Conservation (phyloP, 2,797 vertebrate genomes). For the Pantherophis alleghaniensis region DNA sequence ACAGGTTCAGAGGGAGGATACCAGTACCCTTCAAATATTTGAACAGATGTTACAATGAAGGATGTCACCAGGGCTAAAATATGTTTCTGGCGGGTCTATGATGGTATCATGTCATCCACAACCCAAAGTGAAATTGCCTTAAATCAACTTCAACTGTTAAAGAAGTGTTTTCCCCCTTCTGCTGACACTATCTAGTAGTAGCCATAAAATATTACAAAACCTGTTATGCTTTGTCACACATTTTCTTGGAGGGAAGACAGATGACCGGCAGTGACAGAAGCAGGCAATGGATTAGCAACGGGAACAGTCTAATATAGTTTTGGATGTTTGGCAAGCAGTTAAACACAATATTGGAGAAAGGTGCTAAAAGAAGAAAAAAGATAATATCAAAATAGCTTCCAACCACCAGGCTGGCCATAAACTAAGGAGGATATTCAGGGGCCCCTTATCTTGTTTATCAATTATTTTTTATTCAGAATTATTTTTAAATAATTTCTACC, state of each 20-base stretch:
- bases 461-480: neutral
- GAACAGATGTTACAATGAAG: neutral
- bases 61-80: neutral
- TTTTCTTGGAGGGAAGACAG: neutral
- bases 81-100: neutral
- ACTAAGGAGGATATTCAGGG: neutral
- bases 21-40: neutral
- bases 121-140: neutral
- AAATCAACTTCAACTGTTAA: neutral
- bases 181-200: neutral
- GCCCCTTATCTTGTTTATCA: neutral
- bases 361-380: neutral
- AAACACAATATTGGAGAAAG: neutral
- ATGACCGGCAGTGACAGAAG: neutral
- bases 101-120: neutral
- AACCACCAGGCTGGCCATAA: neutral
- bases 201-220: neutral
- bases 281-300: neutral
- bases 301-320: neutral
- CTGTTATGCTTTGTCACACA: neutral
- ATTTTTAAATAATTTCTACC: neutral
- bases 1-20: neutral
- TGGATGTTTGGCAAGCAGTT: neutral
- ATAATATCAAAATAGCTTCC: neutral
- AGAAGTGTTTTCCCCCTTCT: neutral